Conservation (phyloP, 2,888 invertebrate genomes). For the Tenthredo distinguenda region DNA sequence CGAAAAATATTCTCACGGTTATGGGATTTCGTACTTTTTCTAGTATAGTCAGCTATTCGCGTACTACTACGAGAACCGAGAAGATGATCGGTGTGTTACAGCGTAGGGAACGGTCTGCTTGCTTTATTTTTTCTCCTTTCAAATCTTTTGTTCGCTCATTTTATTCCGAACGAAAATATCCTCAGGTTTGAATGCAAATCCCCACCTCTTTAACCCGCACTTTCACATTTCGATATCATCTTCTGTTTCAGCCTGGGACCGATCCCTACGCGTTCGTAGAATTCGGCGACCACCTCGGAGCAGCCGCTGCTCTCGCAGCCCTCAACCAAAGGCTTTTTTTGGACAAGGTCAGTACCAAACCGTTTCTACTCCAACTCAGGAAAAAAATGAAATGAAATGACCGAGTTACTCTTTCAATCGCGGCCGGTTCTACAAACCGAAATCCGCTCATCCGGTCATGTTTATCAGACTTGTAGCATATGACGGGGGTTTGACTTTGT, state of each 20-base stretch:
- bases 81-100: neutral
- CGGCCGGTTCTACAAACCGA: neutral
- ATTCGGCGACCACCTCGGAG: conserved; percentile 81
- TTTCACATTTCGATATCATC: neutral
- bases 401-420: neutral
- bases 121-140: neutral
- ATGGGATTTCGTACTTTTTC: conserved; percentile 39
- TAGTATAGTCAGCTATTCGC: conserved; percentile 7
- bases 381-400: neutral
- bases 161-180: neutral
- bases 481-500: conserved; percentile 49
- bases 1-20: conserved; percentile 52
- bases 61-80: neutral
- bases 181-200: conserved; percentile 9
- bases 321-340: conserved; percentile 83
- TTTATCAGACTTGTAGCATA: conserved; percentile 54
- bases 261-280: conserved; percentile 85
- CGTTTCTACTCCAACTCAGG: neutral
- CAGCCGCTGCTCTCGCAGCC: conserved; percentile 81
- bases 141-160: neutral
- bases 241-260: conserved; percentile 79
- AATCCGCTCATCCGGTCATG: neutral
- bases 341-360: conserved; percentile 79
- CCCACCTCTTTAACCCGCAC: neutral
- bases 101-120: neutral